phyloP scores from a whole-genome alignment of 2,113 vertebrate genomes.

The Spheniscus mendiculus region DNA sequence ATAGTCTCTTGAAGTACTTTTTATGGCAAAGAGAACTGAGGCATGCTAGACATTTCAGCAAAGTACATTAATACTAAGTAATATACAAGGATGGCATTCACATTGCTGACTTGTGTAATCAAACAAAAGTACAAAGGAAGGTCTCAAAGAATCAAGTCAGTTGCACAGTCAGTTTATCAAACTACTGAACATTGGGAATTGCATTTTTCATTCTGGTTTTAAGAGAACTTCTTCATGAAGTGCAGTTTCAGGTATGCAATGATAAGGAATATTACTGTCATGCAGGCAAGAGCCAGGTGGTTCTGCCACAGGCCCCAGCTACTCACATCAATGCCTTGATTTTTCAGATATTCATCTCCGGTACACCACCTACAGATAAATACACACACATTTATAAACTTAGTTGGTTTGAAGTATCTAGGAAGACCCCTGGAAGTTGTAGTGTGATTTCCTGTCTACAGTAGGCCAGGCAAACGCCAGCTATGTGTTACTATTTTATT shows the following conservation, averaged over 20 bases:
- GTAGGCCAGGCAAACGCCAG: not conserved
- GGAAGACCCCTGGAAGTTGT: not conserved
- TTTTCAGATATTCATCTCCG: conserved; percentile 75
- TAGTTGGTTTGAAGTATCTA: not conserved
- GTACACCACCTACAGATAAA: conserved; percentile 72
- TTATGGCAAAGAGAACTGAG: not conserved
- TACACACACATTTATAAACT: not conserved
- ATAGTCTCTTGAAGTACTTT: not conserved
- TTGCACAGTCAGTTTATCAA: not conserved
- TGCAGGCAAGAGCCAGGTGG: conserved; percentile 81
- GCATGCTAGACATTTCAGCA: not conserved
- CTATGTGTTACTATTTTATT: not conserved
- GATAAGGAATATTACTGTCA: conserved; percentile 82
- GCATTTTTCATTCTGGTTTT: not conserved
- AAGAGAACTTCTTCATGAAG: conserved; percentile 91
- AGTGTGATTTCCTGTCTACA: not conserved
- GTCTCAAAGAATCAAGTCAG: not conserved
- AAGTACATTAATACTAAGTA: not conserved
- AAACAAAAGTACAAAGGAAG: not conserved
- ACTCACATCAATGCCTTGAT: conserved; percentile 81
- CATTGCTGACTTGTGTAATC: not conserved
- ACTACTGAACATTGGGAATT: not conserved
- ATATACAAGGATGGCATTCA: not conserved
- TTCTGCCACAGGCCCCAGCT: conserved; percentile 91
- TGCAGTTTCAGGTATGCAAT: conserved; percentile 87